Base-by-base conservation (phyloP, 2,797 vertebrate species). In the Oreochromis grahami region DNA sequence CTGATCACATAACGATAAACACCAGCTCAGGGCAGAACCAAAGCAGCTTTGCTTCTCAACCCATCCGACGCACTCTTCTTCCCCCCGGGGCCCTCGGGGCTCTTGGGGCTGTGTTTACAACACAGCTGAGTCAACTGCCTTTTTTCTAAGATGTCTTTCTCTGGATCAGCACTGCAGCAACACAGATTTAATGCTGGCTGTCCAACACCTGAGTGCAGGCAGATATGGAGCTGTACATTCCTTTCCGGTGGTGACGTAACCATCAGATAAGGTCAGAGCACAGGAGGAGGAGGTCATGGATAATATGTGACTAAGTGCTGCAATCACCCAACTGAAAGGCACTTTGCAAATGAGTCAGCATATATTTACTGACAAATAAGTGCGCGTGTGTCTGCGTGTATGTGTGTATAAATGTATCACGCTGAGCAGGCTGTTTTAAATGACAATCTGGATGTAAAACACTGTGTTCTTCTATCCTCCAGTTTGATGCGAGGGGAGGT, bases 241-340 rank as follows among this genome's bases (percentile, higher is more conserved):
- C 92, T 93, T 86, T 89, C 88, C 88, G 78, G 84, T 76, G 86
- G 85, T 94, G 94, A 95, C 92, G 93, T 94, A 94, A 95, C 89
- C 89, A 90, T 86, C 88, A 89, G 91, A 95, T 94, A 94, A 94
- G 89, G 91, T 92, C 89, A 90, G 81, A 85, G 83, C 50, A 41
- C 84, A 79, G 68, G 41, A 15, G 11, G 79, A 91, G 84, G 84
- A 88, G 91, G 88, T 94, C 91, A 88, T 84, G 87, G 92, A 83
- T 94, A 94, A 94, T 93, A 93, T 92, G 92, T 94, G 93, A 94
- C 93, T 93, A 94, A 95, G 92, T 92, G 91, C 91, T 76, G 86
- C 92, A 92, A 90, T 89, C 86, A 82, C 81, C 87, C 91, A 83
- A 87, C 91, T 85, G 87, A 91, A 89, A 94, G 88, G 88, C 86